Evolutionary conservation across 2,888 invertebrate genomes (phyloP).

Genomic region (Agriotes lineatus): DNA sequence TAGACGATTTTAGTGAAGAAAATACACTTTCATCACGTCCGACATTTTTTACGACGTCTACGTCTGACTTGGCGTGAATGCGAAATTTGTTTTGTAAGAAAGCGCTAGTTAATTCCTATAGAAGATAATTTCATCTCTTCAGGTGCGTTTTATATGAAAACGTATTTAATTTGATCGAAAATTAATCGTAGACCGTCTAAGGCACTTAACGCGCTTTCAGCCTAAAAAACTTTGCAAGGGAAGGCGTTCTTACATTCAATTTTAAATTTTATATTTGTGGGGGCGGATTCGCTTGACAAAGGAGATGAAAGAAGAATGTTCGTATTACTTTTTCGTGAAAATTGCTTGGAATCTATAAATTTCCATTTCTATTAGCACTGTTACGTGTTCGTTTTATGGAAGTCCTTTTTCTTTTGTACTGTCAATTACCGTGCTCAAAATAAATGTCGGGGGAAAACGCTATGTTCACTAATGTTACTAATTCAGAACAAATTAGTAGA

Average conservation of each 20-base stretch:
- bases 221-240: background rate
- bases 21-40: too few species aligned
- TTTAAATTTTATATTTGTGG: conserved; percentile 12
- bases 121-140: too few species aligned
- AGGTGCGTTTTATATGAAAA: too few species aligned
- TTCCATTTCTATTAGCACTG: conserved; percentile 16
- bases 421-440: background rate
- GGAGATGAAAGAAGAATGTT: conserved; percentile 9
- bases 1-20: too few species aligned
- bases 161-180: background rate
- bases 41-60: too few species aligned
- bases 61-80: too few species aligned
- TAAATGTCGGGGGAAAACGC: background rate
- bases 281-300: conserved; percentile 5
- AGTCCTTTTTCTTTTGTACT: background rate
- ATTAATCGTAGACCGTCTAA: background rate
- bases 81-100: too few species aligned
- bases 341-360: conserved; percentile 24
- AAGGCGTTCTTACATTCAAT: background rate
- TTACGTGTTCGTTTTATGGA: background rate
- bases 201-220: background rate
- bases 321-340: conserved; percentile 13
- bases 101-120: too few species aligned
- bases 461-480: background rate
- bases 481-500: background rate